Evolutionary conservation across 2,113 vertebrate genomes (phyloP).

Genomic region (Oncorhynchus keta): DNA sequence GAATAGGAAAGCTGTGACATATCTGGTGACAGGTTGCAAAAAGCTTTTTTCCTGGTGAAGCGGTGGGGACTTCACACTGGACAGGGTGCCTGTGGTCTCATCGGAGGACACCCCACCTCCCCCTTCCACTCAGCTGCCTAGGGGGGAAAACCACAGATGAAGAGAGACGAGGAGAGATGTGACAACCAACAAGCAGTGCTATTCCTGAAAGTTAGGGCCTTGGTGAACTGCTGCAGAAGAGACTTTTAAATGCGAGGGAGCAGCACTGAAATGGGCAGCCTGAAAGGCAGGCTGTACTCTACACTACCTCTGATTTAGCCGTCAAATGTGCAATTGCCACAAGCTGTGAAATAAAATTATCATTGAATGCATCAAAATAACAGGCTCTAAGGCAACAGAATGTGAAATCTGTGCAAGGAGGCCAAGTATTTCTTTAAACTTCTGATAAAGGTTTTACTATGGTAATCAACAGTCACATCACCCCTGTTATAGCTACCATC

Average conservation of each 20-base stretch:
- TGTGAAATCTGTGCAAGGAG: background rate
- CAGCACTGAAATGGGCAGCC: background rate
- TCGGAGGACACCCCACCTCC: conserved; percentile 8
- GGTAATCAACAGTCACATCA: background rate
- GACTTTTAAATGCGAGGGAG: background rate
- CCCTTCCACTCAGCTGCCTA: conserved; percentile 29
- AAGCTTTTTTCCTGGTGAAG: conserved; percentile 60
- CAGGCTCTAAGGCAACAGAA: conserved; percentile 4
- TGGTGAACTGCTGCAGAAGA: background rate
- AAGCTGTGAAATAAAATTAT: background rate
- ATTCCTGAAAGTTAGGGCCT: background rate
- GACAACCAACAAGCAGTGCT: background rate
- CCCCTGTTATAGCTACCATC: background rate
- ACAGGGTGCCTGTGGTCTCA: conserved; percentile 16
- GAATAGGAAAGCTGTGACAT: conserved; percentile 71
- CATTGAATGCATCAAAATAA: too few species aligned
- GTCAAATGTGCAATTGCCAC: background rate
- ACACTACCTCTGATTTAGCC: background rate
- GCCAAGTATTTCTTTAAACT: conserved; percentile 7
- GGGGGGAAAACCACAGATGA: conserved; percentile 34
- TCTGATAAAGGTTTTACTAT: conserved; percentile 2
- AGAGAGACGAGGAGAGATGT: conserved; percentile 16
- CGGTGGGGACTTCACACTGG: conserved; percentile 11
- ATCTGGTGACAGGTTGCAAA: conserved; percentile 71
- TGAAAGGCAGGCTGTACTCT: background rate